These are phyloP conservation scores for Poeciliopsis turrubarensis DNA, from an alignment of 2,113 vertebrate species.

Conservation along the genomic window DNA sequence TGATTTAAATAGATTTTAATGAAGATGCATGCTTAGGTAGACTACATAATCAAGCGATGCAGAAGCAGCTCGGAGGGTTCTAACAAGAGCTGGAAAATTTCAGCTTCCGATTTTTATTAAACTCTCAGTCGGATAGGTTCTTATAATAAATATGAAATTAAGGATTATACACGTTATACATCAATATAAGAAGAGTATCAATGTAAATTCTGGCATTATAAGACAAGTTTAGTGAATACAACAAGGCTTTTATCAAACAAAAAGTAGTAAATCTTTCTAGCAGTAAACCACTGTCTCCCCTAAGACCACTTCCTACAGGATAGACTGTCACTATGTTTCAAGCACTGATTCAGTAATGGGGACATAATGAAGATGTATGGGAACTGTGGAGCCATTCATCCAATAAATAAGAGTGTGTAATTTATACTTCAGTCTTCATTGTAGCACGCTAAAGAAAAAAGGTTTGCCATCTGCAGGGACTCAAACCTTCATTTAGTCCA, in stretches of 20 bases:
- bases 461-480: slow-evolving; percentile 61
- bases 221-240: background rate
- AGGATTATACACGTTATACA: slow-evolving; percentile 68
- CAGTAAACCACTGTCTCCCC: background rate
- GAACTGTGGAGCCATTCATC: slow-evolving; percentile 70
- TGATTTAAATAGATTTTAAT: slow-evolving; percentile 88
- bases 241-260: slow-evolving; percentile 40
- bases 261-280: background rate
- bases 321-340: slow-evolving; percentile 69
- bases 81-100: slow-evolving; percentile 77
- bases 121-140: slow-evolving; percentile 74
- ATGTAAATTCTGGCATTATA: slow-evolving; percentile 1
- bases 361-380: slow-evolving; percentile 78
- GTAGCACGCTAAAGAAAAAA: slow-evolving; percentile 53
- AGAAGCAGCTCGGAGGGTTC: slow-evolving; percentile 72
- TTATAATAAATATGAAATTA: slow-evolving; percentile 82
- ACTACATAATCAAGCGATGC: slow-evolving; percentile 77
- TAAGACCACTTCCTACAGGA: slow-evolving; percentile 58
- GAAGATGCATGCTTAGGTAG: slow-evolving; percentile 79
- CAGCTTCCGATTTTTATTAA: slow-evolving; percentile 57
- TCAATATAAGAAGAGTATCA: too few species aligned
- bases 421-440: slow-evolving; percentile 78
- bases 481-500: background rate
- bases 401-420: slow-evolving; percentile 67
- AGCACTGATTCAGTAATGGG: slow-evolving; percentile 70